A percentile compares a stretch with the other conserved stretches of the same genome.
phyloP scores from a whole-genome alignment of 2,888 invertebrate genomes.

The Tachystola acroxantha region DNA sequence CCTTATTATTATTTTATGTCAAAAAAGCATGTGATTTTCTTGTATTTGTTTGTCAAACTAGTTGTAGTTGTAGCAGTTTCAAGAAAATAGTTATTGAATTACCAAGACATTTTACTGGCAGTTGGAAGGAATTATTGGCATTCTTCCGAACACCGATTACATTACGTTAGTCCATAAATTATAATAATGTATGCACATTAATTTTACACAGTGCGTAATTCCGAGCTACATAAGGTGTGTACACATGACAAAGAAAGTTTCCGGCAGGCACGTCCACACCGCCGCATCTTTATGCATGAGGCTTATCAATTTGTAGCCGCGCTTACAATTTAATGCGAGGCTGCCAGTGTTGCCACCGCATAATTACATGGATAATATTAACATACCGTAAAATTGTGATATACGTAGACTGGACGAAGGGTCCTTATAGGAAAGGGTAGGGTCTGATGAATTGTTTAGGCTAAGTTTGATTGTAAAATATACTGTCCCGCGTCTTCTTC shows the following conservation, averaged over 20 bases:
- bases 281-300: constrained; percentile 56
- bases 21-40: too few relatives aligned
- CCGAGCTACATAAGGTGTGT: constrained; percentile 9
- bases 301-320: constrained; percentile 56
- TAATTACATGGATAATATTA: constrained; percentile 37
- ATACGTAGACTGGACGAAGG: constrained; percentile 16
- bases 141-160: not conserved
- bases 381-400: constrained; percentile 23
- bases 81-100: too few relatives aligned
- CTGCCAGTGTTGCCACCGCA: constrained; percentile 34
- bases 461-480: too few relatives aligned
- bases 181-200: constrained; percentile 1
- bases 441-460: too few relatives aligned
- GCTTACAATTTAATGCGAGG: constrained; percentile 46
- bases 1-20: too few relatives aligned
- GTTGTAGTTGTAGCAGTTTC: too few relatives aligned
- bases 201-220: constrained; percentile 10
- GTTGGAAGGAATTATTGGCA: too few relatives aligned
- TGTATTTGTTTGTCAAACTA: too few relatives aligned
- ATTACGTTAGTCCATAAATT: not conserved
- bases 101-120: too few relatives aligned
- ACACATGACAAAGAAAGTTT: constrained; percentile 43
- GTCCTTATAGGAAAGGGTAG: constrained; percentile 12
- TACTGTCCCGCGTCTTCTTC: too few relatives aligned
- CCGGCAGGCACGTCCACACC: constrained; percentile 21